phyloP scores from a whole-genome alignment of 2,797 vertebrate species.

The Champsocephalus gunnari region DNA sequence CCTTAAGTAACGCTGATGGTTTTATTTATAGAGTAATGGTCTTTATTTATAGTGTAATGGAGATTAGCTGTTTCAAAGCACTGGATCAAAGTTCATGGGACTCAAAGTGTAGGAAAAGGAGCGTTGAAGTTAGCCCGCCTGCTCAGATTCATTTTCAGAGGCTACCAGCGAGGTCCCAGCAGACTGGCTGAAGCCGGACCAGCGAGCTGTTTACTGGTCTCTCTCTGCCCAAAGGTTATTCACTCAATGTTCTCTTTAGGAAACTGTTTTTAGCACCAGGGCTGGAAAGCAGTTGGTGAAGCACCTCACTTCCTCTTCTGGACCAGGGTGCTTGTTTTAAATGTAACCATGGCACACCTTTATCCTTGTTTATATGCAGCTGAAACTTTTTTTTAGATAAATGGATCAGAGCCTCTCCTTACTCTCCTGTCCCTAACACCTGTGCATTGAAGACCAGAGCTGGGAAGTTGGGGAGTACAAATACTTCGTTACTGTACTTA shows the following conservation, averaged over 20 bases:
- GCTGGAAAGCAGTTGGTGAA: conserved; percentile 26
- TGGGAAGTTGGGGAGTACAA: too few relatives aligned
- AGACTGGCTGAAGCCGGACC: conserved; percentile 55
- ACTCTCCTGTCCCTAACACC: not conserved
- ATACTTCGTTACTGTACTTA: too few relatives aligned
- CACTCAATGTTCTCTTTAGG: conserved; percentile 41
- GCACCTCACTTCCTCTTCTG: not conserved
- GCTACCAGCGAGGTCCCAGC: conserved; percentile 29
- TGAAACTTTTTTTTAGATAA: not conserved
- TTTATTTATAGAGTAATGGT: conserved; percentile 43
- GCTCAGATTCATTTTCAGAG: conserved; percentile 68
- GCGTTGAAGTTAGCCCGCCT: conserved; percentile 32
- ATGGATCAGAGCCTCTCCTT: not conserved
- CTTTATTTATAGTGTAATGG: conserved; percentile 67
- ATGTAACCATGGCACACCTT: not conserved
- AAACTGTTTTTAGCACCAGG: conserved; percentile 60
- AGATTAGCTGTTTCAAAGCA: conserved; percentile 59
- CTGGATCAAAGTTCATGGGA: conserved; percentile 44
- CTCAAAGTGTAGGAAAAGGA: conserved; percentile 34
- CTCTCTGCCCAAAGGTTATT: conserved; percentile 62
- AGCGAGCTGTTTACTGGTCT: conserved; percentile 75
- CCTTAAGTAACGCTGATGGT: conserved; percentile 49
- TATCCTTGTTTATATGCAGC: not conserved
- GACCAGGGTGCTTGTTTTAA: not conserved
- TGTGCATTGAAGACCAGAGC: not conserved